phyloP scores from a whole-genome alignment of 2,888 invertebrate species.

The Limnephilus lunatus region DNA sequence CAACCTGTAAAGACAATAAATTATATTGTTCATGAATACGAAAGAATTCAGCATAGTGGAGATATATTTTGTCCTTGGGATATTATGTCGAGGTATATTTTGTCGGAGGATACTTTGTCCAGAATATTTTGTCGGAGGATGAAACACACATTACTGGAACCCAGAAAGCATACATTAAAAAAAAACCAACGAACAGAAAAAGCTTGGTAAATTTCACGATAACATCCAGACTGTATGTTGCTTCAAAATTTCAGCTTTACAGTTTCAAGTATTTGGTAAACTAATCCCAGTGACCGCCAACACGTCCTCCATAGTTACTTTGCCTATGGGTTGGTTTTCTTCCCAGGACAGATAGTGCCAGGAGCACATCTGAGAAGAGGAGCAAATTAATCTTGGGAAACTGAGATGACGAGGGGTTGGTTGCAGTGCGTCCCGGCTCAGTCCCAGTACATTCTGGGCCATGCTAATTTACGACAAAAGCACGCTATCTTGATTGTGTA shows the following conservation, averaged over 20 bases:
- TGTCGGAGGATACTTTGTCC: too few species aligned
- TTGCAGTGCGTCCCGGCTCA: not conserved
- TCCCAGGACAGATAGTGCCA: slow-evolving; percentile 9
- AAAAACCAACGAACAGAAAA: too few species aligned
- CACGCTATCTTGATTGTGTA: not conserved
- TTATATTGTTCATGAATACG: too few species aligned
- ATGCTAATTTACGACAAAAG: not conserved
- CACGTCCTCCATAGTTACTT: not conserved
- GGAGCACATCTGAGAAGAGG: slow-evolving; percentile 10
- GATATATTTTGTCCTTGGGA: too few species aligned
- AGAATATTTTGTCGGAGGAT: too few species aligned
- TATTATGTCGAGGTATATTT: too few species aligned
- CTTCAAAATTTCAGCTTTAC: not conserved
- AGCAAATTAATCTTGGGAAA: slow-evolving; percentile 18
- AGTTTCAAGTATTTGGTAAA: not conserved
- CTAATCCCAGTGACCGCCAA: not conserved
- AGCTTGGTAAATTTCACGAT: too few species aligned
- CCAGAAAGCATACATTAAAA: too few species aligned
- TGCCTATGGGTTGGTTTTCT: not conserved
- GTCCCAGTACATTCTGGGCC: not conserved
- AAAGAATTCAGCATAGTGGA: too few species aligned
- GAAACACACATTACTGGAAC: too few species aligned
- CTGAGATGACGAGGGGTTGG: slow-evolving; percentile 23
- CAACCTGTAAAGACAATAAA: too few species aligned
- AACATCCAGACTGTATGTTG: too few species aligned